phyloP scores from a whole-genome alignment of 2,113 vertebrate genomes.

The Talpa occidentalis region DNA sequence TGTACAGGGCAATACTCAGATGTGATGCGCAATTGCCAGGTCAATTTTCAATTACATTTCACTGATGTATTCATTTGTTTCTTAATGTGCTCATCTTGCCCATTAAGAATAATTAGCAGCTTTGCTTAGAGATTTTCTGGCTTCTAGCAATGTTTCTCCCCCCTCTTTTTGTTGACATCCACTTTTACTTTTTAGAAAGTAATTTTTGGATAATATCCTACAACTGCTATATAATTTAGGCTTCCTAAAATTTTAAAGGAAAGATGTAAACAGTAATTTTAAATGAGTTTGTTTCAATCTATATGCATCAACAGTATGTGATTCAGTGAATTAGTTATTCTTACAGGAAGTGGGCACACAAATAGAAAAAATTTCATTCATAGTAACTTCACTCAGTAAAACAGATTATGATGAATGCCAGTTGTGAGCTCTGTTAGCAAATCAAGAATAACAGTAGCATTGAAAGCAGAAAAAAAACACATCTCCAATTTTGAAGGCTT shows the following conservation, averaged over 20 bases:
- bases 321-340: conserved; percentile 79
- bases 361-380: conserved; percentile 80
- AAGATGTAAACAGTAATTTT: conserved; percentile 87
- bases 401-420: conserved; percentile 71
- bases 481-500: conserved; percentile 64
- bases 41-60: conserved; percentile 91
- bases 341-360: conserved; percentile 73
- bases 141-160: conserved; percentile 84
- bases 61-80: conserved; percentile 91
- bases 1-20: conserved; percentile 87
- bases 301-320: conserved; percentile 80
- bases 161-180: conserved; percentile 83
- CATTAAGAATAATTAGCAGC: conserved; percentile 92
- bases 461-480: conserved; percentile 72
- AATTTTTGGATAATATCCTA: conserved; percentile 87
- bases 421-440: conserved; percentile 70
- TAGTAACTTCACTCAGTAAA: conserved; percentile 76
- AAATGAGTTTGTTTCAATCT: conserved; percentile 85
- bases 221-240: conserved; percentile 85
- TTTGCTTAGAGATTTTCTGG: conserved; percentile 89
- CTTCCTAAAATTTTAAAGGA: conserved; percentile 85
- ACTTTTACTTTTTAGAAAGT: conserved; percentile 87
- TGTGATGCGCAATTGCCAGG: conserved; percentile 86
- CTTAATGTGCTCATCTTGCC: conserved; percentile 91
- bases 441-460: conserved; percentile 71